phyloP scores from a whole-genome alignment of 2,888 invertebrate genomes.

The Nomada ferruginata region DNA sequence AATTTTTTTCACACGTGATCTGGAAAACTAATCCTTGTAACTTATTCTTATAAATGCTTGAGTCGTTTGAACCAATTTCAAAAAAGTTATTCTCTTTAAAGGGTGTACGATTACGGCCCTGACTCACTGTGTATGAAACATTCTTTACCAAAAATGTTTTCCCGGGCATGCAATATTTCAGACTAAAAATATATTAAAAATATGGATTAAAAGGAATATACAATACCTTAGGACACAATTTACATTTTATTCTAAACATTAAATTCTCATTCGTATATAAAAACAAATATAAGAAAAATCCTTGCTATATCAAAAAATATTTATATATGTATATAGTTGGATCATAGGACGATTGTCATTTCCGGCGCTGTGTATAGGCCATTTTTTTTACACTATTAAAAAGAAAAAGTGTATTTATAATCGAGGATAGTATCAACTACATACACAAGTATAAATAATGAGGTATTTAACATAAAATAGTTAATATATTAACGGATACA shows the following conservation, averaged over 20 bases:
- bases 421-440: neutral
- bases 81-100: too few relatives aligned
- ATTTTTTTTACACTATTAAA: conserved; percentile 12
- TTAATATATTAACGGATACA: neutral
- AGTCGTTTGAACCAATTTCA: too few relatives aligned
- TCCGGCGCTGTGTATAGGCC: conserved; percentile 45
- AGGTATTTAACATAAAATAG: neutral
- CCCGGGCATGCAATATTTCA: neutral
- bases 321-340: conserved; percentile 39
- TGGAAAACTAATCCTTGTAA: too few relatives aligned
- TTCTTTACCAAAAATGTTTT: too few relatives aligned
- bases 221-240: neutral
- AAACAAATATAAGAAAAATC: neutral
- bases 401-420: neutral
- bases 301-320: neutral
- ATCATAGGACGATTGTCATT: conserved; percentile 25
- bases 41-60: too few relatives aligned
- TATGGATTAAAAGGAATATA: too few relatives aligned
- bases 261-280: neutral
- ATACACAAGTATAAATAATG: neutral
- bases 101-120: too few relatives aligned
- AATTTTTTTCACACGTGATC: too few relatives aligned
- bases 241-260: neutral
- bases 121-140: too few relatives aligned
- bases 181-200: too few relatives aligned